Evolutionary conservation across 2,888 invertebrate species (phyloP).

Genomic region (Plagodis pulveraria): DNA sequence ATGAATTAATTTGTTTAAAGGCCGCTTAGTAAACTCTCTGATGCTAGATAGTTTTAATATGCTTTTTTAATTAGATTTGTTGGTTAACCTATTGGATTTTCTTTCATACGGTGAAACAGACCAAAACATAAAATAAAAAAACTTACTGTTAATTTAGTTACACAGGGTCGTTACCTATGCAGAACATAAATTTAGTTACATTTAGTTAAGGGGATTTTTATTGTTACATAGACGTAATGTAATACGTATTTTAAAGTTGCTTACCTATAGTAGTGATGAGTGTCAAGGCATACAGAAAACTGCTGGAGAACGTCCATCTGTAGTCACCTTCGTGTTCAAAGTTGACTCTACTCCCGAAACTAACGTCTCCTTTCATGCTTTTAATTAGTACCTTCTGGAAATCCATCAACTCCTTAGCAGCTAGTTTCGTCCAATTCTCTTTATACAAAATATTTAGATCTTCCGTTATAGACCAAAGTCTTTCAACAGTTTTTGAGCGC

Average conservation of each 20-base stretch:
- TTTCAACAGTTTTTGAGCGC: slow-evolving; percentile 90
- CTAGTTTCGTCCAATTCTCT: slow-evolving; percentile 95
- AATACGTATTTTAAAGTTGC: not conserved
- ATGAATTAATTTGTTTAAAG: too few relatives aligned
- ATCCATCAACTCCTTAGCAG: slow-evolving; percentile 93
- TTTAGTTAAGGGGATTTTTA: not conserved
- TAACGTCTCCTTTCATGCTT: slow-evolving; percentile 70
- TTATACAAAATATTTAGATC: slow-evolving; percentile 95
- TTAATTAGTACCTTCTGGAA: slow-evolving; percentile 89
- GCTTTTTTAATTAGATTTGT: too few relatives aligned
- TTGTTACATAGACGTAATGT: not conserved
- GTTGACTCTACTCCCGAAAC: slow-evolving; percentile 58
- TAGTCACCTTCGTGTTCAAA: slow-evolving; percentile 79
- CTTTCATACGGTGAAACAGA: too few relatives aligned
- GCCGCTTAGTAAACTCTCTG: too few relatives aligned
- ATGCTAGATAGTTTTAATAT: too few relatives aligned
- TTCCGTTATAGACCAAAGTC: slow-evolving; percentile 94
- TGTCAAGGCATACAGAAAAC: slow-evolving; percentile 96
- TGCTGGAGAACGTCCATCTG: slow-evolving; percentile 96
- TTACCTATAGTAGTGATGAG: slow-evolving; percentile 97
- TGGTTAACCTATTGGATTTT: too few relatives aligned
- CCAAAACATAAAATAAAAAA: too few relatives aligned
- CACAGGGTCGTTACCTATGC: too few relatives aligned
- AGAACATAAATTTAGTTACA: too few relatives aligned
- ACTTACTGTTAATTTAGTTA: too few relatives aligned